Evolutionary conservation across 2,797 vertebrate genomes (phyloP), one percentile per base, ranked within the genome.

Genomic region (Catharus ustulatus): DNA sequence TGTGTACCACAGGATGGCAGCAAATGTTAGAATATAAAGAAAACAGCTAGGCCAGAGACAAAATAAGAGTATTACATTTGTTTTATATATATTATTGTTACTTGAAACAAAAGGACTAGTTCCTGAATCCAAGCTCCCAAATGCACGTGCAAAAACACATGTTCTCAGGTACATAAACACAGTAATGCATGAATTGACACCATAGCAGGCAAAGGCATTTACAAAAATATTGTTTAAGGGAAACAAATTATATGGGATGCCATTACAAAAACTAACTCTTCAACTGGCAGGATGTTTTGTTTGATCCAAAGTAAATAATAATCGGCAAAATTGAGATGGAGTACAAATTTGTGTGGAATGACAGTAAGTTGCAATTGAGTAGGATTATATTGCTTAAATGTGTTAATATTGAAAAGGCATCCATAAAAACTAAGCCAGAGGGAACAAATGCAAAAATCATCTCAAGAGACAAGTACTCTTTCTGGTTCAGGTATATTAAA

Each of bases 1-100:
- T 0, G 0, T 34, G 52, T 72, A 75, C 96, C 97, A 96, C 97
- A 96, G 88, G 97, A 95, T 97, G 96, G 97, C 96, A 97, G 96
- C 92, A 96, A 93, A 96, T 75, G 74, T 83, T 96, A 92, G 69
- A 84, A 34, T 48, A 95, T 90, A 85, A 76, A 92, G 62, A 76
- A 78, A 86, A 69, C 32, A 89, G 75, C 13, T 34, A 49, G 18
- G 42, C 6, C 0, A 63, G 18, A 61, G 43, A 75, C 19, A 89
- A 94, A 85, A 46, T 36, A 73, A 64, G 20, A 26, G 3, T 36
- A 63, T 45, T 77, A 42, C 46, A 63, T 21, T 26, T 34, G 38
- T n/a, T 76, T 69, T 61, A 20, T 61, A 48, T 12, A 5, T 11
- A 38, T 59, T 48, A 71, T 21, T 79, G 52, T 67, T 61, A 62